Base-by-base conservation (phyloP, 1,140 invertebrate genomes). In the Zeugodacus cucurbitae region DNA sequence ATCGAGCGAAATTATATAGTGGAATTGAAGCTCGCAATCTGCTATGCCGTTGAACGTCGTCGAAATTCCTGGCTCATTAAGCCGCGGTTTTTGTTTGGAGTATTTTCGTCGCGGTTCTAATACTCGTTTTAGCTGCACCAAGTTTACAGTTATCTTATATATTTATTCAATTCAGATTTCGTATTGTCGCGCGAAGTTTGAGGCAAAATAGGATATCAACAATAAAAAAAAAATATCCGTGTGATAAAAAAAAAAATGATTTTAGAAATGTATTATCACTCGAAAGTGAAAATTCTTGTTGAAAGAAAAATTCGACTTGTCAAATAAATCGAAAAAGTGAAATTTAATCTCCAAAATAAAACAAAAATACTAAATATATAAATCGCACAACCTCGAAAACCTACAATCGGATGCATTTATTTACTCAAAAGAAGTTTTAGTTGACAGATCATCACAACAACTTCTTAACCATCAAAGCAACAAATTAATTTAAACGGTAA, bases 401-500 rank as follows among this genome's bases (percentile, higher is more conserved):
- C 74, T 82, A 41, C 74, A 82, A 41, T n/a, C 37, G 22, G 8
- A 54, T 11, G 74, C 74, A 82, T 48, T 82, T 82, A 82, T 26
- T 37, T 41, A 22, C 22, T 4, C 34, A 20, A 22, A 74, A 37
- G 3, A 37, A 41, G 5, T 5, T 37, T 41, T 41, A 22, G 3
- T 20, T 6, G 17, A 32, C 41, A 17, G 0, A 10, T 11, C 67
- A 20, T 37, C 34, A 22, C 22, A 34, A 8, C 62, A 62, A 32
- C 34, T 37, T 74, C 11, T 74, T 6, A 22, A 10, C 34, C 32
- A 17, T 34, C 41, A 41, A 37, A 48, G 10, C 37, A 48, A 26
- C 74, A 48, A 26, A 48, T 26, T 48, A 48, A 54, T 22, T 82
- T 82, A 82, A 82, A 48, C n/a, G 74, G 74, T 82, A 82, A 82